A percentile compares a stretch with the other conserved stretches of the same genome.
These are phyloP conservation scores for Dolomedes plantarius DNA, from an alignment of 2,888 invertebrate species.

Conservation along the genomic window DNA sequence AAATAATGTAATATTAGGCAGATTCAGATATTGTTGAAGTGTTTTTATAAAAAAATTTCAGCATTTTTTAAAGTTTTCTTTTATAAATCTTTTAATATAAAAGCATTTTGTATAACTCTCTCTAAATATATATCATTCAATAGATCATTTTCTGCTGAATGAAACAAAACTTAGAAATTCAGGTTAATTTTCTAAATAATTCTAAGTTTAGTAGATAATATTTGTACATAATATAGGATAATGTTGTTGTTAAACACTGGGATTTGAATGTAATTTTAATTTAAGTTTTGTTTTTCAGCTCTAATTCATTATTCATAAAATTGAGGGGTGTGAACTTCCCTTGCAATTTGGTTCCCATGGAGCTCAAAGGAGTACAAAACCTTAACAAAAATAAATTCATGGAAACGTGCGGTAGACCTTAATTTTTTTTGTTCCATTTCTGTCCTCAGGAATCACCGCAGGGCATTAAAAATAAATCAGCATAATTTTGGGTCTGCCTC, in stretches of 20 bases:
- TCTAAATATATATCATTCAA: too few relatives aligned
- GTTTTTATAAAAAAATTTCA: too few relatives aligned
- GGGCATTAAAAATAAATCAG: neutral
- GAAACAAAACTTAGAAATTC: too few relatives aligned
- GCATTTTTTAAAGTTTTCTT: too few relatives aligned
- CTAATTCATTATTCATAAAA: slow-evolving; percentile 47
- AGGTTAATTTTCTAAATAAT: too few relatives aligned
- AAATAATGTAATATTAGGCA: too few relatives aligned
- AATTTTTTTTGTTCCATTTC: slow-evolving; percentile 43
- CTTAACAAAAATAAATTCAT: slow-evolving; percentile 41
- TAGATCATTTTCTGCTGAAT: too few relatives aligned
- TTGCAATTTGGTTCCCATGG: slow-evolving; percentile 40
- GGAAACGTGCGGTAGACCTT: slow-evolving; percentile 52
- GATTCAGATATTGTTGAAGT: too few relatives aligned
- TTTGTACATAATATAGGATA: neutral
- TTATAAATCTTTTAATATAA: too few relatives aligned
- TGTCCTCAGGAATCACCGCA: neutral
- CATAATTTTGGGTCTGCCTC: too few relatives aligned
- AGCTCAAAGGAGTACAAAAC: slow-evolving; percentile 63
- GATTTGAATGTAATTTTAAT: slow-evolving; percentile 44
- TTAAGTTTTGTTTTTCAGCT: slow-evolving; percentile 58
- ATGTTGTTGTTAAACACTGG: slow-evolving; percentile 4
- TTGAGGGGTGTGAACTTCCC: slow-evolving; percentile 44
- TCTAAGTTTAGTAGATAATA: too few relatives aligned
- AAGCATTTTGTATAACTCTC: too few relatives aligned